A percentile compares a stretch with the other conserved stretches of the same genome.
Conservation (phyloP, 2,113 vertebrate genomes). For the Sciurus niger region DNA sequence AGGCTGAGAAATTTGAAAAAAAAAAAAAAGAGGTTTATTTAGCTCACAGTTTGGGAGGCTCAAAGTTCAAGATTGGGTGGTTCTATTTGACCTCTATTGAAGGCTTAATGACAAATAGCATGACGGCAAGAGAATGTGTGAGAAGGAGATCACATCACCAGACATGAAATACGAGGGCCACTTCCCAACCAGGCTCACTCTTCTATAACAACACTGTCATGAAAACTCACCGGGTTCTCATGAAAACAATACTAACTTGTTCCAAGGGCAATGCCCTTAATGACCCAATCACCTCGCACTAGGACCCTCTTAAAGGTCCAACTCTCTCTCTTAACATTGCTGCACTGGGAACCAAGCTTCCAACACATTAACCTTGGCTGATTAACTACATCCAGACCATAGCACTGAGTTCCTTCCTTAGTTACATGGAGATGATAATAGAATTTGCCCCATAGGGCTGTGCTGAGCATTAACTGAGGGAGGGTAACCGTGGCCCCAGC, state of each 20-base stretch:
- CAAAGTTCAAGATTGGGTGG: background rate
- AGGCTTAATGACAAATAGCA: background rate
- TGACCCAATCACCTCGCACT: background rate
- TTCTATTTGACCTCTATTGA: background rate
- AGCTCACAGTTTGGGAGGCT: background rate
- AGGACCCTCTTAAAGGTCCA: background rate
- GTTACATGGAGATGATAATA: background rate
- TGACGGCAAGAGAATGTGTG: background rate
- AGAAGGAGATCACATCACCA: background rate
- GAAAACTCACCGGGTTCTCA: background rate
- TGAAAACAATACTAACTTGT: background rate
- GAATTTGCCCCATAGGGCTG: fast-evolving
- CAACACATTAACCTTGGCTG: background rate
- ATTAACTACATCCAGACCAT: too few species aligned
- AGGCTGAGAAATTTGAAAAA: background rate
- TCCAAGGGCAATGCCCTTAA: background rate
- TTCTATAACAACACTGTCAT: background rate
- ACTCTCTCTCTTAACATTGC: background rate
- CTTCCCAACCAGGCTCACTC: background rate
- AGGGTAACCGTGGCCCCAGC: background rate
- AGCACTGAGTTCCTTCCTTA: background rate
- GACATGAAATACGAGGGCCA: background rate
- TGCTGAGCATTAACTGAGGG: background rate
- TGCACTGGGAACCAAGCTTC: background rate
- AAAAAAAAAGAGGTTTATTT: background rate